A percentile compares a stretch with the other conserved stretches of the same genome.
Evolutionary conservation across 1,140 invertebrate genomes (phyloP).

Genomic region (Heliconius hewitsoni): DNA sequence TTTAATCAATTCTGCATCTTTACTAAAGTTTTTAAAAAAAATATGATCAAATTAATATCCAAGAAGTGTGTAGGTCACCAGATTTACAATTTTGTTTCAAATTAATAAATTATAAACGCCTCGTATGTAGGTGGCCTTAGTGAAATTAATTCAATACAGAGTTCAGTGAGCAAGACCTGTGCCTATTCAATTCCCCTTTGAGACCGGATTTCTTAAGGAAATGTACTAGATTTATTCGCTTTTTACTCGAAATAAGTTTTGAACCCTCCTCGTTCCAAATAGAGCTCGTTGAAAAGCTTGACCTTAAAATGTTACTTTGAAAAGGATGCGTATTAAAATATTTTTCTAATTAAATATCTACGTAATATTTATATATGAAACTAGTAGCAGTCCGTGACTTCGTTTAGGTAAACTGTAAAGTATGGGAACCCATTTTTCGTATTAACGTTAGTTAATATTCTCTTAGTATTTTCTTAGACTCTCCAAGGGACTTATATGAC

Average conservation of each 20-base stretch:
- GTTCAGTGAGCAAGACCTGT: slow-evolving; percentile 27
- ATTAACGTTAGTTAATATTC: too few relatives aligned
- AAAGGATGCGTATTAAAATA: neutral
- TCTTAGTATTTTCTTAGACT: too few relatives aligned
- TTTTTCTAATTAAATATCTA: neutral
- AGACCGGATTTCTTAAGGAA: slow-evolving; percentile 29
- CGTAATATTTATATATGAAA: too few relatives aligned
- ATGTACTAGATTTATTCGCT: slow-evolving; percentile 14
- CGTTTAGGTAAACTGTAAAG: too few relatives aligned
- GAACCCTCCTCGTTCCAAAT: neutral
- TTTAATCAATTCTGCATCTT: too few relatives aligned
- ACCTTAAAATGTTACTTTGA: neutral
- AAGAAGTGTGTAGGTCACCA: neutral
- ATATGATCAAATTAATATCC: neutral
- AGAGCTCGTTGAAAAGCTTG: neutral
- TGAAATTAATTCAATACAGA: slow-evolving; percentile 32
- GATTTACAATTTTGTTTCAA: neutral
- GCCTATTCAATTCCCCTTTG: slow-evolving; percentile 28
- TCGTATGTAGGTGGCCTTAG: slow-evolving; percentile 2
- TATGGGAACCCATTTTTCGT: too few relatives aligned
- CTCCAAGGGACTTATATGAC: too few relatives aligned
- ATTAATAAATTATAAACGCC: neutral
- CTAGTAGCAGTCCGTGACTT: too few relatives aligned
- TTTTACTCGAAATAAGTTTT: slow-evolving; percentile 6
- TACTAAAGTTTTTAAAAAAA: neutral